Evolutionary conservation across 2,113 vertebrate species (phyloP), one percentile per base, ranked within the genome.

Genomic region (Paracanthobrama guichenoti): DNA sequence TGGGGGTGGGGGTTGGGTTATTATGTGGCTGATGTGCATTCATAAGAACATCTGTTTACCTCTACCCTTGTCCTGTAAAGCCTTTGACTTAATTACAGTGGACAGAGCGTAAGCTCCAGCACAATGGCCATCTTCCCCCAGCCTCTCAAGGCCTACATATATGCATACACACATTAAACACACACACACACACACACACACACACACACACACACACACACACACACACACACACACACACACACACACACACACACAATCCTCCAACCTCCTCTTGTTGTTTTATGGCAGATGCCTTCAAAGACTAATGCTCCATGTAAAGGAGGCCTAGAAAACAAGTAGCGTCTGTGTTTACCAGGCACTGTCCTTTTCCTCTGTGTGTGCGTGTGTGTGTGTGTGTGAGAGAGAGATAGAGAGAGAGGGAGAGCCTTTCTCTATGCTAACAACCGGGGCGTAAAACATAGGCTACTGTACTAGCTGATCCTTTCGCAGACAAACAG

Each of bases 401-500:
- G 80, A 31, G 6, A 16, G 13, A 64, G 1, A 22, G 31, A 12
- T 18, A 69, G 35, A 69, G 1, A 69, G 31, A 42, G 66, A 16
- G 73, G 83, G 79, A 14, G 42, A 18, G 42, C n/a, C 50, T 55
- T 35, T 74, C 64, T 80, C 69, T 72, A 31, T 64, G 79, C 80
- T 75, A 84, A 86, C 79, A 46, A 57, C 77, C 60, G 55, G 84
- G 85, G 84, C 60, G 57, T 85, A 83, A 88, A 85, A 24, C 77
- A 44, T 64, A 16, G 78, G 18, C 84, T 60, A 88, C 75, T 79
- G 87, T 82, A 83, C 81, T 83, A 86, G 67, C 78, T 79, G 55
- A 91, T 95, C 94, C 94, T 95, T 94, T 95, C 92, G 92, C 95
- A 89, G 72, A 94, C 95, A 91, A 42, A 95, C 94, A 95, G 93